Percentiles rank a stretch among this genome's conserved stretches.
phyloP scores from a whole-genome alignment of 2,888 invertebrate genomes.

The Imbricaverruca yamaguchii region DNA sequence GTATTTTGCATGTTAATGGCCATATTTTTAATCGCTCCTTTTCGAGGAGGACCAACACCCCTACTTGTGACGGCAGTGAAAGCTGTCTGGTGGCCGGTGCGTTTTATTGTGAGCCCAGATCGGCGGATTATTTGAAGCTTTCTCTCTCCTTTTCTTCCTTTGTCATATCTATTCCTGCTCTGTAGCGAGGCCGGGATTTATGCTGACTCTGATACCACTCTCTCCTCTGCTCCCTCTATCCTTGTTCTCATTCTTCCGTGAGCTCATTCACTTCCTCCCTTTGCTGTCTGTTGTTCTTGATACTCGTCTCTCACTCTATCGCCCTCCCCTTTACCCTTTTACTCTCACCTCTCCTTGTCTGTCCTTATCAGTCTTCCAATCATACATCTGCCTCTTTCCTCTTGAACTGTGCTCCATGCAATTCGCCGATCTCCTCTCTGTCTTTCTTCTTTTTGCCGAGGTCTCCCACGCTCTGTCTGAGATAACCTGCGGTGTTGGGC shows the following conservation, averaged over 20 bases:
- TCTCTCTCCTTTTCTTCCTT: conserved; percentile 16
- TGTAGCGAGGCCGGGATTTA: not conserved
- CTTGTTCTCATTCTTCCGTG: not conserved
- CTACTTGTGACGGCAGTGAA: not conserved
- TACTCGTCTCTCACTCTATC: too few species aligned
- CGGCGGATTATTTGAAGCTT: not conserved
- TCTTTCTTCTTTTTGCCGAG: too few species aligned
- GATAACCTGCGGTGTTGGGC: too few species aligned
- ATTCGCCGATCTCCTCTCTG: too few species aligned
- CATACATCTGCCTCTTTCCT: too few species aligned
- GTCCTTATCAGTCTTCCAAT: too few species aligned
- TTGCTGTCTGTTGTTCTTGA: too few species aligned
- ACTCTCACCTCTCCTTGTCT: too few species aligned
- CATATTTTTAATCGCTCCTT: not conserved
- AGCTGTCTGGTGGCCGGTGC: not conserved
- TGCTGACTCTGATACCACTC: not conserved
- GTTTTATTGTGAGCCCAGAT: conserved; percentile 11
- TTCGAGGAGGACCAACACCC: not conserved
- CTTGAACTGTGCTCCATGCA: too few species aligned
- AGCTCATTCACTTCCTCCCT: too few species aligned
- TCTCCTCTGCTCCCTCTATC: not conserved
- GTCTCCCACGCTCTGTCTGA: too few species aligned
- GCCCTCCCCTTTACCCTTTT: too few species aligned
- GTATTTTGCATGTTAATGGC: not conserved
- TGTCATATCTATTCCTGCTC: conserved; percentile 10